phyloP scores from a whole-genome alignment of 2,888 invertebrate genomes.

The Lithophane ornitopus region DNA sequence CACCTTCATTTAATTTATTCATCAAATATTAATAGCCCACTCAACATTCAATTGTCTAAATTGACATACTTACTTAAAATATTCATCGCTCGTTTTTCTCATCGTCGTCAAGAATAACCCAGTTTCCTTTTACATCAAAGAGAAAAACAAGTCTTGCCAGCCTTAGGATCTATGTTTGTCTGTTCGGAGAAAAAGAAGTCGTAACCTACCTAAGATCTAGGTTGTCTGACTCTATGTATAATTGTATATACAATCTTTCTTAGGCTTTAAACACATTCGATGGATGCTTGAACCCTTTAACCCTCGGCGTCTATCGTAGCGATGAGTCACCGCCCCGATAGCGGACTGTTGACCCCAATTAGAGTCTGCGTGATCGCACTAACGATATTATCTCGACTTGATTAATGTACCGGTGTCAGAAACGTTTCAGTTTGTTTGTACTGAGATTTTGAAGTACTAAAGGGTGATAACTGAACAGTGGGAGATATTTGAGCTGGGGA shows the following conservation, averaged over 20 bases:
- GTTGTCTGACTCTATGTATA: not conserved
- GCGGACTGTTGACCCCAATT: conserved; percentile 70
- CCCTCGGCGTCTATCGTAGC: conserved; percentile 44
- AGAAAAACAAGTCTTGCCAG: conserved; percentile 13
- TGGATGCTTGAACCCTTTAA: conserved; percentile 45
- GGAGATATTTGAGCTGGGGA: not conserved
- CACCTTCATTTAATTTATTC: conserved; percentile 12
- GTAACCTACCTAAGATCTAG: not conserved
- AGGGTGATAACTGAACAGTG: not conserved
- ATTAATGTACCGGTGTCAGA: conserved; percentile 50
- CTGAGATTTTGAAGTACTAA: conserved; percentile 6
- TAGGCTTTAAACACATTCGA: not conserved
- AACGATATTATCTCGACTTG: conserved; percentile 54
- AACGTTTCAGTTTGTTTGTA: conserved; percentile 15
- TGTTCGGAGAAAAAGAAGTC: conserved; percentile 7
- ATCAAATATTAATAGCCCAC: conserved; percentile 40
- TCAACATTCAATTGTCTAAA: conserved; percentile 34
- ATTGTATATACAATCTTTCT: not conserved
- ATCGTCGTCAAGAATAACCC: conserved; percentile 24
- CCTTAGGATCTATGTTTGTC: not conserved
- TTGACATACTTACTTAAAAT: conserved; percentile 37
- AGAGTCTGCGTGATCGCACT: conserved; percentile 52
- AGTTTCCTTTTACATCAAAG: conserved; percentile 24
- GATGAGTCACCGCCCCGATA: conserved; percentile 64
- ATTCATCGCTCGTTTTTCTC: conserved; percentile 27